Percentiles rank a stretch among this genome's conserved stretches.
Conservation (phyloP, 1,140 invertebrate species). For the Heliconius hewitsoni region DNA sequence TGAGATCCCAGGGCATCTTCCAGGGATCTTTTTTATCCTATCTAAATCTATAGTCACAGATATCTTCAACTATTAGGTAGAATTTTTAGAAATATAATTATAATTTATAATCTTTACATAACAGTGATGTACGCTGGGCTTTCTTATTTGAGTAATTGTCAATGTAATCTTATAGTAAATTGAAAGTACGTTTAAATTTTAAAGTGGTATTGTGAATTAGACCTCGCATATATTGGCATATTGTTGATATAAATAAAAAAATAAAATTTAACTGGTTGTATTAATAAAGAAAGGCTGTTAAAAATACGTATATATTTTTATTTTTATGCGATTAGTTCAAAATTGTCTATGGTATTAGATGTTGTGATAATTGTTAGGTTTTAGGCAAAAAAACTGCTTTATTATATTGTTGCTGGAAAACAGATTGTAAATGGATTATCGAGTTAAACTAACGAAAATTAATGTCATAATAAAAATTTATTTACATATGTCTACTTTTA, state of each 20-base stretch:
- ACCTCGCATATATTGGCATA: neutral
- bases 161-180: too few species aligned
- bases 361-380: slow-evolving; percentile 14
- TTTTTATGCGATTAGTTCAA: neutral
- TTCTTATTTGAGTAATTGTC: too few species aligned
- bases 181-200: neutral
- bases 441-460: slow-evolving; percentile 13
- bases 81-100: too few species aligned
- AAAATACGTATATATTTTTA: slow-evolving; percentile 4
- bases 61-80: too few species aligned
- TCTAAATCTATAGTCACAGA: too few species aligned
- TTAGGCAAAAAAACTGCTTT: slow-evolving; percentile 1
- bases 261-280: neutral
- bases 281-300: neutral
- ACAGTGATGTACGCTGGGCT: too few species aligned
- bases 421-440: neutral
- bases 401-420: slow-evolving; percentile 9
- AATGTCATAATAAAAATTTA: slow-evolving; percentile 8
- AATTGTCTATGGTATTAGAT: slow-evolving; percentile 6
- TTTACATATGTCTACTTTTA: neutral
- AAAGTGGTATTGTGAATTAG: neutral
- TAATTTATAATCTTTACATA: too few species aligned
- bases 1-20: too few species aligned
- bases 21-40: too few species aligned
- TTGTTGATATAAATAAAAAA: neutral